Base-by-base conservation (phyloP, 2,113 vertebrate genomes). In the Cichladusa arquata region DNA sequence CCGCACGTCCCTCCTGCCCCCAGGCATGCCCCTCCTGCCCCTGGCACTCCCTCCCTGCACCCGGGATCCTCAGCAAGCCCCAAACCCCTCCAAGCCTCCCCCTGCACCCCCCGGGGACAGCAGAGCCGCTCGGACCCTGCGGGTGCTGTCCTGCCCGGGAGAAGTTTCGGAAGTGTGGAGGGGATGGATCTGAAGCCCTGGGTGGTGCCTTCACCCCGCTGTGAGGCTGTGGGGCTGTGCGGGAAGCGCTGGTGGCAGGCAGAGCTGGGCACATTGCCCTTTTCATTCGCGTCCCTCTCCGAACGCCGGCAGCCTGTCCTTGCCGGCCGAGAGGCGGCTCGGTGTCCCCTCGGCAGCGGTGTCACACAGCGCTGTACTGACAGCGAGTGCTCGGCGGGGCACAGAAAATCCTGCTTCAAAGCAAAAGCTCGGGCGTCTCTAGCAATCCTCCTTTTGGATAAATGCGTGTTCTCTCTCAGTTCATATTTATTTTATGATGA, bases 221-320 rank as follows among this genome's bases (percentile, higher is more conserved):
- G n/a, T n/a, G n/a, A n/a, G n/a, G n/a, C n/a, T n/a, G n/a, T 0
- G 13, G 33, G 19, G 69, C 24, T 3, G n/a, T 4, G 40, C 0
- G 6, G 71, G 24, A 12, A 11, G 73, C 20, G 0, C 33, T 0
- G 81, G 26, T 4, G 4, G 13, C 14, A 1, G 48, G 82, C 31
- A 77, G 50, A 5, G 54, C 28, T 31, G 62, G 9, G 40, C 61
- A 29, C 23, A 2, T 44, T 26, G 8, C 28, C 7, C 8, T 17
- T 26, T 45, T 5, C 0, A 0, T 40, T 40, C 11, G 17, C 14
- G 19, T 33, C 24, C 25, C 33, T 24, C 29, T 56, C 47, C 22
- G 7, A 31, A 13, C 5, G 1, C 12, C 14, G 15, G 20, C 23
- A 10, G 45, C 24, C 20, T 36, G 26, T 34, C 65, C 40, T 12